Conservation (phyloP, 1,140 invertebrate species). For the Lanistes nyassanus region DNA sequence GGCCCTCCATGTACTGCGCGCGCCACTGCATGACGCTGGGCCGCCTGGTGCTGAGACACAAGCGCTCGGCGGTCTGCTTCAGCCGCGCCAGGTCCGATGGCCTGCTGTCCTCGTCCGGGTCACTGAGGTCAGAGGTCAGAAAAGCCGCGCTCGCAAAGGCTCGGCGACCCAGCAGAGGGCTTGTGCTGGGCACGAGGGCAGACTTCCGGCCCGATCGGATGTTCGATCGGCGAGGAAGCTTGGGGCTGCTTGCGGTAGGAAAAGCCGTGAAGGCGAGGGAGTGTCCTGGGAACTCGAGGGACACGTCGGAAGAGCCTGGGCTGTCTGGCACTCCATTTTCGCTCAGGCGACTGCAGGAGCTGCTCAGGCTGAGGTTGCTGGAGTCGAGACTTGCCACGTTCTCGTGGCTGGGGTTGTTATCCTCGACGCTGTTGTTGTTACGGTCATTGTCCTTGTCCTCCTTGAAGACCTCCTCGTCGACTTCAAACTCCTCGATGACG, state of each 20-base stretch:
- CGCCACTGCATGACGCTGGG: constrained; percentile 38
- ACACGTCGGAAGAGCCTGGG: too few species aligned
- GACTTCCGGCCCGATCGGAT: not conserved
- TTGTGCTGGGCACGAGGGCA: constrained; percentile 5
- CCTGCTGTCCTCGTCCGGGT: not conserved
- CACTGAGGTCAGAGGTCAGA: not conserved
- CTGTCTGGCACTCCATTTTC: too few species aligned
- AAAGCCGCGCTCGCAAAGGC: not conserved
- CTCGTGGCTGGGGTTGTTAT: not conserved
- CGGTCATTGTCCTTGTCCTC: not conserved
- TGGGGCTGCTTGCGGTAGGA: constrained; percentile 8
- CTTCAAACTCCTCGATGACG: constrained; percentile 18
- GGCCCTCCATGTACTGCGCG: constrained; percentile 31
- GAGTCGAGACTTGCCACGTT: too few species aligned
- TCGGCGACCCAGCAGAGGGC: constrained; percentile 7
- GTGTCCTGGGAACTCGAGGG: too few species aligned
- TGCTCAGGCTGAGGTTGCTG: too few species aligned
- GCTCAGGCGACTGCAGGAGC: too few species aligned
- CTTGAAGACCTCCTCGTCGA: not conserved
- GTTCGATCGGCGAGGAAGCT: not conserved
- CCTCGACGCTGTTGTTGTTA: constrained; percentile 7
- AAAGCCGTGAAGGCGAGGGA: too few species aligned
- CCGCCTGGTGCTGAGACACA: constrained; percentile 36
- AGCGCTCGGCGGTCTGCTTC: constrained; percentile 35
- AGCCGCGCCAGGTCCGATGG: constrained; percentile 26